Conservation (phyloP, 2,797 vertebrate genomes). For the Chelon labrosus region DNA sequence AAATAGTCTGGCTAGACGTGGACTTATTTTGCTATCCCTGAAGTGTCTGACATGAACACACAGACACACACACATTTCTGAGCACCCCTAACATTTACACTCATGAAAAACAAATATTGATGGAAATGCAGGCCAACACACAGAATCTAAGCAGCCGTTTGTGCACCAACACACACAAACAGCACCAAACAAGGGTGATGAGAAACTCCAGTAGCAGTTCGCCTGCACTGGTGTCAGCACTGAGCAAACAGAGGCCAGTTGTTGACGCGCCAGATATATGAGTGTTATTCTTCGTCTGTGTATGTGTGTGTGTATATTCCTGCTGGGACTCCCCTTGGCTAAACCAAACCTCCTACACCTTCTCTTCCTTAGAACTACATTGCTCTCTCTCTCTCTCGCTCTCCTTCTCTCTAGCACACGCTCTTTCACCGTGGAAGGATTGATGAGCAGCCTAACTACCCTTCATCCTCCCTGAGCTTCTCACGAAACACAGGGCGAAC, state of each 20-base stretch:
- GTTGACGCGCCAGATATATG: constrained; percentile 86
- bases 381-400: constrained; percentile 38
- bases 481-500: constrained; percentile 61
- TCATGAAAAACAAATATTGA: constrained; percentile 41
- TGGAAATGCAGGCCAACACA: constrained; percentile 6
- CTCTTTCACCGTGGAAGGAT: constrained; percentile 47
- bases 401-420: constrained; percentile 16
- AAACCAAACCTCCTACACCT: constrained; percentile 80
- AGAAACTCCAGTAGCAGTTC: constrained; percentile 73
- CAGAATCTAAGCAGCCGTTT: constrained; percentile 11
- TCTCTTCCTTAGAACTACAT: constrained; percentile 75
- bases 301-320: constrained; percentile 65
- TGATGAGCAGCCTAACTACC: constrained; percentile 60
- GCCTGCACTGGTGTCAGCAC: constrained; percentile 72
- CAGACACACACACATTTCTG: not conserved
- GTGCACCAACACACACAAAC: constrained; percentile 41
- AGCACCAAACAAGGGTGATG: constrained; percentile 40
- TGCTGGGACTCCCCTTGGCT: constrained; percentile 80
- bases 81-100: not conserved
- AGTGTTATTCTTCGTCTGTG: constrained; percentile 84
- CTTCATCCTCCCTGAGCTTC: constrained; percentile 66
- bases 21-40: not conserved
- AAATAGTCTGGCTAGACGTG: too few relatives aligned
- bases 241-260: constrained; percentile 84
- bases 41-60: not conserved